Percentiles rank a stretch among this genome's conserved stretches.
phyloP scores from a whole-genome alignment of 2,797 vertebrate genomes.

The Chelon auratus region DNA sequence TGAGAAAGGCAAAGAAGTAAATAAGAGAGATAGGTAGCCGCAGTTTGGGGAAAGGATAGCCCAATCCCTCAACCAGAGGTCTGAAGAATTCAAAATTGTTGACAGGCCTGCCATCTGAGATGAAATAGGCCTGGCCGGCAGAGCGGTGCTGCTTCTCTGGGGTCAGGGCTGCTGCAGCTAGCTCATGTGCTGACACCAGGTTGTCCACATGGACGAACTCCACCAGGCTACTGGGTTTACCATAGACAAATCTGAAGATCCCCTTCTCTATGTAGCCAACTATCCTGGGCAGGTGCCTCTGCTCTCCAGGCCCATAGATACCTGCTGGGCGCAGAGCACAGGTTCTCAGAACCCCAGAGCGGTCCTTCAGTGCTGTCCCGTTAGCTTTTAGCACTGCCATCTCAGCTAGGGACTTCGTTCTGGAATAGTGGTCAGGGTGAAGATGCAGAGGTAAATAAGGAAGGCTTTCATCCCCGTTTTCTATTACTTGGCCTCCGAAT shows the following conservation, averaged over 20 bases:
- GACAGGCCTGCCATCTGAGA: slow-evolving; percentile 92
- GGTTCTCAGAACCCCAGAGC: slow-evolving; percentile 82
- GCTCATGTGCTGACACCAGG: slow-evolving; percentile 89
- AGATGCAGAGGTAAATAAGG: slow-evolving; percentile 94
- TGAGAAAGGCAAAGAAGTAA: slow-evolving; percentile 91
- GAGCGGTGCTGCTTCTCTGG: slow-evolving; percentile 80
- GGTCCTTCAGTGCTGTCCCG: slow-evolving; percentile 67
- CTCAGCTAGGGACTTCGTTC: slow-evolving; percentile 94
- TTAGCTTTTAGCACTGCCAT: slow-evolving; percentile 91
- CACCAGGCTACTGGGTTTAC: slow-evolving; percentile 88
- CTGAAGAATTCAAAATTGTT: slow-evolving; percentile 98
- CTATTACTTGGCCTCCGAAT: slow-evolving; percentile 93
- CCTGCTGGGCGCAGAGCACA: slow-evolving; percentile 94
- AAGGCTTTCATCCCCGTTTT: slow-evolving; percentile 92
- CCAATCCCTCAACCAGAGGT: slow-evolving; percentile 93
- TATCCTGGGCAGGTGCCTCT: slow-evolving; percentile 93
- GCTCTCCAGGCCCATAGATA: slow-evolving; percentile 96
- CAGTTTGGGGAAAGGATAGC: slow-evolving; percentile 89
- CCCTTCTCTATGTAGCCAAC: slow-evolving; percentile 92
- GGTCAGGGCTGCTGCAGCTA: slow-evolving; percentile 88
- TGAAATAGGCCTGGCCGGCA: slow-evolving; percentile 94
- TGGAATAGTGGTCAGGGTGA: slow-evolving; percentile 95
- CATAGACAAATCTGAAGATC: slow-evolving; percentile 92
- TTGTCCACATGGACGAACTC: slow-evolving; percentile 98
- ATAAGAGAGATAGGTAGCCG: slow-evolving; percentile 89